A percentile compares a stretch with the other conserved stretches of the same genome.
phyloP scores from a whole-genome alignment of 2,888 invertebrate species.

The Sympetrum striolatum region DNA sequence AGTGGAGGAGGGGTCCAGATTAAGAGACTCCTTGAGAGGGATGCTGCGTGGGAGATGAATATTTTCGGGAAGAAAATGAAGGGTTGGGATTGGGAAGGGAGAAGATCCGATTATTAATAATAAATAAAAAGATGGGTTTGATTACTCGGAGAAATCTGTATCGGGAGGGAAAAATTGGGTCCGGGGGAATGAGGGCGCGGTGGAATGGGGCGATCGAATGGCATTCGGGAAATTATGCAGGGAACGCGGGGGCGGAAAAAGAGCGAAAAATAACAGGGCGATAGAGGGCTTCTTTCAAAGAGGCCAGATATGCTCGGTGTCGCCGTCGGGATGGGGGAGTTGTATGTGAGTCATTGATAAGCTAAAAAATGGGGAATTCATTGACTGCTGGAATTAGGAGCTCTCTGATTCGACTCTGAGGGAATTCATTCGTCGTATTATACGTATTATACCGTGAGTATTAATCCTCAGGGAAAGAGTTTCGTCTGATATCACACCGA shows the following conservation, averaged over 20 bases:
- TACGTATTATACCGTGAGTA: too few species aligned
- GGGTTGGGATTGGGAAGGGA: not conserved
- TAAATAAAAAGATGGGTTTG: slow-evolving; percentile 39
- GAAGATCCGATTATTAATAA: slow-evolving; percentile 41
- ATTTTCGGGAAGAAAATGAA: not conserved
- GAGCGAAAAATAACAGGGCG: not conserved
- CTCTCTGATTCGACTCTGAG: too few species aligned
- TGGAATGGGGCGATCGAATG: not conserved
- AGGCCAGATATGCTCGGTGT: not conserved
- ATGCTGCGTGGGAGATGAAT: not conserved
- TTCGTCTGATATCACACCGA: too few species aligned
- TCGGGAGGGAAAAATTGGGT: not conserved
- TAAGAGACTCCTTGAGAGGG: not conserved
- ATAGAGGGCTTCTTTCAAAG: not conserved
- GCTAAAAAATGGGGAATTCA: too few species aligned
- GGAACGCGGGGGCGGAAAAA: not conserved
- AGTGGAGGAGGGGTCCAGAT: not conserved
- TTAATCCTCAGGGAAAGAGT: too few species aligned
- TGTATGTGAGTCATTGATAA: too few species aligned
- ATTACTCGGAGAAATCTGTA: slow-evolving; percentile 23
- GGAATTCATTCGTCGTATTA: too few species aligned
- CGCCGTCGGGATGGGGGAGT: too few species aligned
- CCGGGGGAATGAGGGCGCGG: not conserved
- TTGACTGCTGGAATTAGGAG: too few species aligned
- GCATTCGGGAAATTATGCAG: not conserved